Evolutionary conservation across 1,140 invertebrate genomes (phyloP).

Genomic region (Aphis gossypii): DNA sequence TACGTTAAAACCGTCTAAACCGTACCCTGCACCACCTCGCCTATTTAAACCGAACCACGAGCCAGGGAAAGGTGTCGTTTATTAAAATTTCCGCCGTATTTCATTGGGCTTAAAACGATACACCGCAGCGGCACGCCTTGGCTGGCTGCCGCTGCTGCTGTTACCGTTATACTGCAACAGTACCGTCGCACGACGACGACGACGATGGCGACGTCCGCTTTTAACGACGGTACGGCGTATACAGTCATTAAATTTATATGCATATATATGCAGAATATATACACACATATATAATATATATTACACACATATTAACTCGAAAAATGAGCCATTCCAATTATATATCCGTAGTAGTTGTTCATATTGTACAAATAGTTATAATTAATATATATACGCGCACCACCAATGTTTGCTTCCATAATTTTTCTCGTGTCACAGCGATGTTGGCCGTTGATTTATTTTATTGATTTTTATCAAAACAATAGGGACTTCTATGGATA

Average conservation of each 20-base stretch:
- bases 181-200: neutral
- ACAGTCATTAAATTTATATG: conserved; percentile 26
- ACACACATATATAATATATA: neutral
- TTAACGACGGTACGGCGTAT: conserved; percentile 30
- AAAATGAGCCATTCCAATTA: conserved; percentile 29
- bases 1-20: conserved; percentile 54
- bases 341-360: neutral
- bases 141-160: conserved; percentile 1
- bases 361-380: neutral
- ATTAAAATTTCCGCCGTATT: conserved; percentile 54
- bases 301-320: neutral
- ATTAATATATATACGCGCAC: neutral
- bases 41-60: neutral
- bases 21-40: neutral
- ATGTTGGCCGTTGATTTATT: neutral
- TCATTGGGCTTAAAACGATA: conserved; percentile 38
- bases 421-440: neutral
- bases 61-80: conserved; percentile 46
- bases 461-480: neutral
- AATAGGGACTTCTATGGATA: neutral
- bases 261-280: neutral
- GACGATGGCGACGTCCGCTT: neutral
- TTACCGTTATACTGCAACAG: neutral
- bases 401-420: neutral
- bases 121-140: conserved; percentile 46